Evolutionary conservation across 2,113 vertebrate genomes (phyloP).

Genomic region (Coregonus clupeaformis): DNA sequence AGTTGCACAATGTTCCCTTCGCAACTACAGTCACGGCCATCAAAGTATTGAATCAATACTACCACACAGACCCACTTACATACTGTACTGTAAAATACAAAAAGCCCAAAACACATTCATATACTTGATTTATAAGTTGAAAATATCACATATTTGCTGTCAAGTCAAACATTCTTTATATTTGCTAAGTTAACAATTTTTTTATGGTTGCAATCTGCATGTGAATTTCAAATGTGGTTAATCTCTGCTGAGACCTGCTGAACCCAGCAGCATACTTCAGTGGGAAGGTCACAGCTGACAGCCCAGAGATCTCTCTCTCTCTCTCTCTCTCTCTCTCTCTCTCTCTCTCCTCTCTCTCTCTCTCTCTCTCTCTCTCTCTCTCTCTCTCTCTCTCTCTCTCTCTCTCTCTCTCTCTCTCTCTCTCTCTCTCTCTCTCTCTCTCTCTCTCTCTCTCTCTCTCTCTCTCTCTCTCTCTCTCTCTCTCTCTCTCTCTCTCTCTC

Average conservation of each 20-base stretch:
- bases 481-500: too few relatives aligned
- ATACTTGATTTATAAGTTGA: not conserved
- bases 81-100: constrained; percentile 7
- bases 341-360: too few relatives aligned
- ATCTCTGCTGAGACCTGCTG: constrained; percentile 52
- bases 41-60: constrained; percentile 52
- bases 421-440: too few relatives aligned
- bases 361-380: too few relatives aligned
- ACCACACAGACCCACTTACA: not conserved
- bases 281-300: constrained; percentile 69
- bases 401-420: too few relatives aligned
- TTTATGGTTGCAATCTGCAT: constrained; percentile 12
- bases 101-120: constrained; percentile 6
- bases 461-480: too few relatives aligned
- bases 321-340: too few relatives aligned
- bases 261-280: constrained; percentile 57
- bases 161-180: not conserved
- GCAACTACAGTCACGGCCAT: constrained; percentile 42
- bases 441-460: too few relatives aligned
- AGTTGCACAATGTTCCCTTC: constrained; percentile 68
- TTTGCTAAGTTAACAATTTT: constrained; percentile 11
- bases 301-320: constrained; percentile 2
- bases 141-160: not conserved
- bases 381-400: too few relatives aligned
- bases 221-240: constrained; percentile 14